These are phyloP conservation scores for Lepus americanus DNA, from an alignment of 2,113 vertebrate genomes.

Conservation along the genomic window DNA sequence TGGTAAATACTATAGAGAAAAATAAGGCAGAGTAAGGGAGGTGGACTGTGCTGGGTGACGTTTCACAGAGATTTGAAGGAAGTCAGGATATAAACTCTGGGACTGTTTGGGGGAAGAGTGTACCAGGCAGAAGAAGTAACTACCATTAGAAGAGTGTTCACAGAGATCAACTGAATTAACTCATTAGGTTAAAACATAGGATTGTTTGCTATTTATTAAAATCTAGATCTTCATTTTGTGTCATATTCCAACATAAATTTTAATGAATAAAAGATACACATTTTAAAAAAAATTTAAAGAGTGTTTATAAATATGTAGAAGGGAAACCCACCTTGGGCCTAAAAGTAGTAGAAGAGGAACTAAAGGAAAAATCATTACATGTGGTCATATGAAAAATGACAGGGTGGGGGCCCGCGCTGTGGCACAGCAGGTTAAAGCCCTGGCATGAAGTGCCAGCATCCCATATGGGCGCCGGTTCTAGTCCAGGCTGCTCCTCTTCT, in stretches of 20 bases:
- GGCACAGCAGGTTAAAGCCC: too few relatives aligned
- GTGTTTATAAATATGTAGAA: slow-evolving; percentile 11
- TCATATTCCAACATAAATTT: not conserved
- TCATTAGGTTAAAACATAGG: not conserved
- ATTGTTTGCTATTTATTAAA: not conserved
- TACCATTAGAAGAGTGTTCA: slow-evolving; percentile 14
- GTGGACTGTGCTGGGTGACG: not conserved
- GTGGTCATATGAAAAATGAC: not conserved
- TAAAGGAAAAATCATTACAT: not conserved
- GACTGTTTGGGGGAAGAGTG: not conserved
- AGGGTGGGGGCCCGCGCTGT: too few relatives aligned
- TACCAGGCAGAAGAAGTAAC: not conserved
- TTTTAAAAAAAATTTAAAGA: not conserved
- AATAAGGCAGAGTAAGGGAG: not conserved
- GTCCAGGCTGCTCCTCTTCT: too few relatives aligned
- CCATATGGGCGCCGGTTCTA: too few relatives aligned
- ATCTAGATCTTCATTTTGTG: slow-evolving; percentile 26
- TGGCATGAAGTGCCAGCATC: too few relatives aligned
- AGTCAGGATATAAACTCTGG: not conserved
- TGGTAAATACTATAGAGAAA: not conserved
- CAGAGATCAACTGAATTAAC: not conserved
- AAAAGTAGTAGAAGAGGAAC: not conserved
- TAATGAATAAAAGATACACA: not conserved
- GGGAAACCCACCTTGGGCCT: not conserved
- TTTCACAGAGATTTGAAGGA: not conserved